phyloP scores from a whole-genome alignment of 2,797 vertebrate genomes.

The Aratinga solstitialis region DNA sequence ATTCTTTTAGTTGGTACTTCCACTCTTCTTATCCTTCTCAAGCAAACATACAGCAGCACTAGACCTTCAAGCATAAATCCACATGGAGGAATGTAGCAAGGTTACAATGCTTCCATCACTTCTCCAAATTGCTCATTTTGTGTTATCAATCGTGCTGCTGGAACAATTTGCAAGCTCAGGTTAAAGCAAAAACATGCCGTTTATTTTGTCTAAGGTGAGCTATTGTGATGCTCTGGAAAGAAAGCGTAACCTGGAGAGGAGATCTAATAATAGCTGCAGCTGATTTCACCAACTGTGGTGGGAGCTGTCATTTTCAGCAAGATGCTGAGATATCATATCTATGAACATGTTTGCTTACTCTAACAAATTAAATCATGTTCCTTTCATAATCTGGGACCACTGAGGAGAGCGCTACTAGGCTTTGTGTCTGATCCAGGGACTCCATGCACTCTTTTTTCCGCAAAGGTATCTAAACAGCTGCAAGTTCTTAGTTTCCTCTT shows the following conservation, averaged over 20 bases:
- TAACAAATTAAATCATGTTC: neutral
- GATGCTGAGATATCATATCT: neutral
- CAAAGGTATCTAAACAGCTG: neutral
- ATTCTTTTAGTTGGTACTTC: neutral
- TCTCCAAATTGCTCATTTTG: conserved; percentile 43
- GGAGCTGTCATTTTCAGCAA: neutral
- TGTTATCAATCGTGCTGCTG: neutral
- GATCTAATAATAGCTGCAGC: neutral
- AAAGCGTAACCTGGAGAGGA: neutral
- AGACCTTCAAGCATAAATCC: conserved; percentile 21
- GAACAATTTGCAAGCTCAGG: neutral
- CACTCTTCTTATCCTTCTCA: neutral
- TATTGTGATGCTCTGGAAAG: neutral
- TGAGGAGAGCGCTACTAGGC: neutral
- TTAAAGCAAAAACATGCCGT: neutral
- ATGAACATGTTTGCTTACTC: neutral
- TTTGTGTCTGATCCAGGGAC: neutral
- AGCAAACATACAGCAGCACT: neutral
- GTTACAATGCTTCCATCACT: conserved; percentile 33
- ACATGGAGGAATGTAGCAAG: conserved; percentile 35
- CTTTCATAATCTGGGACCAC: neutral
- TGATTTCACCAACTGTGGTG: neutral
- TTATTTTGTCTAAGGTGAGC: neutral
- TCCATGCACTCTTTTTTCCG: neutral
- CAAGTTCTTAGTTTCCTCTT: neutral